Base-by-base conservation (phyloP, 2,888 invertebrate species). In the Agrochola litura region DNA sequence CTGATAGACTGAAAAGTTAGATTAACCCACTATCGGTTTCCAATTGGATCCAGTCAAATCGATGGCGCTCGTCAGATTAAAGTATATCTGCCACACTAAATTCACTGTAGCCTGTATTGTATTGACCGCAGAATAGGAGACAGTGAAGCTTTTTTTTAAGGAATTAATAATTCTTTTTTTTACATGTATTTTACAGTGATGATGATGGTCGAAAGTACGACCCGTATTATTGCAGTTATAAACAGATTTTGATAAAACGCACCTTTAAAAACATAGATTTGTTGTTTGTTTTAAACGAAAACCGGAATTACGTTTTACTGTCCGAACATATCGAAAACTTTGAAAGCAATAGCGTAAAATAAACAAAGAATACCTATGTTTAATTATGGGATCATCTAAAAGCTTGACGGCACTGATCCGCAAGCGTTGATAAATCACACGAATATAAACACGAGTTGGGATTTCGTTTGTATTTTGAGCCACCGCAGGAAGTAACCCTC, bases 401-500 rank as follows among this genome's bases (percentile, higher is more conserved):
- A 89, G 87, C 87, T 89, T 88, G 90, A 89, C 90, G 89, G 82
- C 82, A 75, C 90, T 95, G 94, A 96, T 95, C 96, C 95, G 90
- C 90, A 82, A 88, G 88, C 88, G 91, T 90, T 92, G 93, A 94
- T 95, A 95, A 93, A 95, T 95, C 93, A 94, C 96, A 96, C 96
- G 95, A 94, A 94, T 89, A 87, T 92, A 95, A 95, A 95, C 95
- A 95, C 76, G 87, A 90, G 89, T 86, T 90, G 89, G 88, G 89
- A 81, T 85, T 88, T 86, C 79, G 81, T 86, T 87, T 85, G 83
- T 85, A 77, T 83, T 79, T 73, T 43, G 73, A 78, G 73, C 63
- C 82, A 84, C 73, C 73, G 73, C 77, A 78, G 72, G 74, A 74
- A 84, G 73, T 68, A 75, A 79, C 80, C 81, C 87, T 70, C 83